Evolutionary conservation across 2,113 vertebrate species (phyloP).

Genomic region (Noctilio leporinus): DNA sequence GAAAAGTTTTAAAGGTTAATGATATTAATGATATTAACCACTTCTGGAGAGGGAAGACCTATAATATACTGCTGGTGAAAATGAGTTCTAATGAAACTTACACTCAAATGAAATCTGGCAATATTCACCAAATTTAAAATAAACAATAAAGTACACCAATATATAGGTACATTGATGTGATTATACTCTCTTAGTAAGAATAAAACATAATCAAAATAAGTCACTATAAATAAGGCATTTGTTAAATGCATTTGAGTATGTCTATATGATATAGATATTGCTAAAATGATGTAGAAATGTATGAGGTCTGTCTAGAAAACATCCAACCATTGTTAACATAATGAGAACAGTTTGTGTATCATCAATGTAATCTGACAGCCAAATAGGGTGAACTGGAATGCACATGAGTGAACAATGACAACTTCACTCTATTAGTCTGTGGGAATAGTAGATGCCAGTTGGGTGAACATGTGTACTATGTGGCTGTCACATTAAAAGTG

Average conservation of each 20-base stretch:
- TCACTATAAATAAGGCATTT: not conserved
- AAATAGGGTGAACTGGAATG: too few species aligned
- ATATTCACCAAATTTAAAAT: not conserved
- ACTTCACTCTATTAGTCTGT: too few species aligned
- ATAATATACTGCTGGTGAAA: not conserved
- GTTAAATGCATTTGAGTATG: not conserved
- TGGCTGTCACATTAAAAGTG: too few species aligned
- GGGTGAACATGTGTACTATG: too few species aligned
- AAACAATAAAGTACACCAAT: not conserved
- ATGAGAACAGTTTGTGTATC: too few species aligned
- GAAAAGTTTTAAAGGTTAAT: not conserved
- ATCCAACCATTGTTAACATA: too few species aligned
- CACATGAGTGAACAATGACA: too few species aligned
- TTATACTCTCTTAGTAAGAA: not conserved
- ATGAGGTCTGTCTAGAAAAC: too few species aligned
- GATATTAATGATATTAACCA: too few species aligned
- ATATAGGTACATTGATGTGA: not conserved
- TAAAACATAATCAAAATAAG: not conserved
- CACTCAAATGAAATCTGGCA: conserved; percentile 2
- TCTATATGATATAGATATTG: not conserved
- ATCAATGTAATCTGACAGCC: too few species aligned
- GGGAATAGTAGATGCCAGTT: too few species aligned
- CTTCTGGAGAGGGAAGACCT: not conserved
- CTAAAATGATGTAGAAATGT: not conserved
- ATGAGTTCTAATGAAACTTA: not conserved